A percentile compares a stretch with the other conserved stretches of the same genome.
These are phyloP conservation scores for Aricia artaxerxes DNA, from an alignment of 2,888 invertebrate genomes.

Conservation along the genomic window DNA sequence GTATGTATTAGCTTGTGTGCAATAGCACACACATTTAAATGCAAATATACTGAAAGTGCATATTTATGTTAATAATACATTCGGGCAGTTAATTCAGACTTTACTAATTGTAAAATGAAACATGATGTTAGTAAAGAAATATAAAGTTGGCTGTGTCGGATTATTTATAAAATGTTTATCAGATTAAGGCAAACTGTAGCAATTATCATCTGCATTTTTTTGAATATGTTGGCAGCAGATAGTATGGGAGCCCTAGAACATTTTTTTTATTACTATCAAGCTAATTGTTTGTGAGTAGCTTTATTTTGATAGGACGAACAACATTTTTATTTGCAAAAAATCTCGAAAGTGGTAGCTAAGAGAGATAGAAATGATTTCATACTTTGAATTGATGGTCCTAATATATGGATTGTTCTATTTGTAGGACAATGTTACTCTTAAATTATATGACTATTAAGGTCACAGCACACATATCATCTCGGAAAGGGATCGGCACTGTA, in stretches of 20 bases:
- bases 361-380: too few species aligned
- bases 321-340: too few species aligned
- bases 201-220: constrained; percentile 14
- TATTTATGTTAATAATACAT: not conserved
- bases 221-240: constrained; percentile 8
- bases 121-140: constrained; percentile 57
- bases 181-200: not conserved
- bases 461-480: too few species aligned
- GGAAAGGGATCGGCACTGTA: too few species aligned
- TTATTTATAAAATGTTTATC: constrained; percentile 34
- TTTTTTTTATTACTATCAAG: not conserved
- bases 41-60: not conserved
- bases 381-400: too few species aligned
- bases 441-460: too few species aligned
- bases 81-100: not conserved
- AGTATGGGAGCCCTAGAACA: not conserved
- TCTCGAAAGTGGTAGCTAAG: too few species aligned
- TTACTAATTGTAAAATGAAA: not conserved
- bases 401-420: too few species aligned
- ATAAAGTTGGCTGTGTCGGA: constrained; percentile 68
- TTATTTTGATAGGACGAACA: too few species aligned
- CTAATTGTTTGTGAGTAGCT: too few species aligned
- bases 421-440: too few species aligned
- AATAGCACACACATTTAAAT: not conserved
- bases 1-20: not conserved